Conservation (phyloP, 1,140 invertebrate genomes). For the Hycleus phaleratus region DNA sequence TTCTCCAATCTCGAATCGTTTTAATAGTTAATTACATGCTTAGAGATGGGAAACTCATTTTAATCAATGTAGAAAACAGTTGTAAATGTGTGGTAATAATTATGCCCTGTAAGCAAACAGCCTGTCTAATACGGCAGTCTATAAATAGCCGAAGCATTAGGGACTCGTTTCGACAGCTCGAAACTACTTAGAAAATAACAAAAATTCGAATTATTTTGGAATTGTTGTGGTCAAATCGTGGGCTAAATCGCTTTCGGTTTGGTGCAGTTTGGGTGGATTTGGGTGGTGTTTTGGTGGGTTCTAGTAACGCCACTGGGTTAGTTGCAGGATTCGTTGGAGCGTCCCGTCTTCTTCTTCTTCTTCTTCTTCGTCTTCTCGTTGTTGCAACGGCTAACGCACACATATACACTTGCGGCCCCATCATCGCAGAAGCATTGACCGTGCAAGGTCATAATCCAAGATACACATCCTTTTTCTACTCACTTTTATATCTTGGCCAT, state of each 20-base stretch:
- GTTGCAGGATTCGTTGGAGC: background rate
- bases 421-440: conserved; percentile 19
- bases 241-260: too few species aligned
- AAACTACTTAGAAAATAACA: too few species aligned
- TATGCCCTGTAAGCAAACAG: conserved; percentile 1
- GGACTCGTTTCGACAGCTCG: background rate
- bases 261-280: too few species aligned
- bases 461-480: conserved; percentile 9
- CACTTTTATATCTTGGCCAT: background rate
- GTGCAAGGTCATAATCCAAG: conserved; percentile 17
- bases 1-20: background rate
- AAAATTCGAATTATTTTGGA: too few species aligned
- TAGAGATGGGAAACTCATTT: conserved; percentile 10
- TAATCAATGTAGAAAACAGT: conserved; percentile 5
- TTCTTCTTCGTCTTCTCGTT: too few species aligned
- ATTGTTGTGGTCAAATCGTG: too few species aligned
- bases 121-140: conserved; percentile 1
- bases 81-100: conserved; percentile 13
- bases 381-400: too few species aligned
- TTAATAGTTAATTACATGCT: background rate
- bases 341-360: conserved; percentile 1
- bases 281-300: background rate
- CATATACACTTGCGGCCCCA: background rate
- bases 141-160: conserved; percentile 8
- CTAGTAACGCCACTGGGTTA: conserved; percentile 3